Percentiles rank a stretch among this genome's conserved stretches.
phyloP scores from a whole-genome alignment of 2,113 vertebrate species.

The Melanerpes formicivorus region DNA sequence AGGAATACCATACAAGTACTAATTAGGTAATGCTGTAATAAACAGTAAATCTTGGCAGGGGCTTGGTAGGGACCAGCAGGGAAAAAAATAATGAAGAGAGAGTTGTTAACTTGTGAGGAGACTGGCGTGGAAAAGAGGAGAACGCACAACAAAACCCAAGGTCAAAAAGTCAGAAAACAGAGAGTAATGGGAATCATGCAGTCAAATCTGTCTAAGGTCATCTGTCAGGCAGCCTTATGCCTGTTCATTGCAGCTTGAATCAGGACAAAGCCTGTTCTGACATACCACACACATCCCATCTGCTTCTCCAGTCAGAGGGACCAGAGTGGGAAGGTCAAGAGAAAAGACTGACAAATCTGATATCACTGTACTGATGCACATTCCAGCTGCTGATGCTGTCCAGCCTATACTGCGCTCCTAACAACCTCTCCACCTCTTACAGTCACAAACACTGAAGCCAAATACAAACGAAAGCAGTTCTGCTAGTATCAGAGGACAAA shows the following conservation, averaged over 20 bases:
- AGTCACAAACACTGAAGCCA: background rate
- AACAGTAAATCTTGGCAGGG: background rate
- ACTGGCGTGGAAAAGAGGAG: background rate
- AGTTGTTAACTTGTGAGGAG: background rate
- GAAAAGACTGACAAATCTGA: rapidly evolving
- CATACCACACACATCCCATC: rapidly evolving
- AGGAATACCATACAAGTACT: background rate
- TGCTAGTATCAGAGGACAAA: background rate
- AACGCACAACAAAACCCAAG: background rate
- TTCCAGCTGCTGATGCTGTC: background rate
- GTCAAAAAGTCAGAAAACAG: background rate
- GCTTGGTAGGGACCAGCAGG: background rate
- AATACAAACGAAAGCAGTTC: background rate
- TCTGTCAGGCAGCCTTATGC: background rate
- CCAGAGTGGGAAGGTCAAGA: background rate
- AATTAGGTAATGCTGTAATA: background rate
- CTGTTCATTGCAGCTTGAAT: background rate
- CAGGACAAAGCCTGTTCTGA: background rate
- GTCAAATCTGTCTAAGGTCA: background rate
- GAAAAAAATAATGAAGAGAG: background rate
- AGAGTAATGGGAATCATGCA: background rate
- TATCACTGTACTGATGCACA: background rate
- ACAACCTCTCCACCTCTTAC: background rate
- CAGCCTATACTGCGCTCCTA: background rate
- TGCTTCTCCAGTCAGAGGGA: background rate